Percentiles rank a stretch among this genome's conserved stretches.
These are phyloP conservation scores for Scolopax bukidnonensis DNA, from an alignment of 2,797 vertebrate genomes.

Conservation along the genomic window DNA sequence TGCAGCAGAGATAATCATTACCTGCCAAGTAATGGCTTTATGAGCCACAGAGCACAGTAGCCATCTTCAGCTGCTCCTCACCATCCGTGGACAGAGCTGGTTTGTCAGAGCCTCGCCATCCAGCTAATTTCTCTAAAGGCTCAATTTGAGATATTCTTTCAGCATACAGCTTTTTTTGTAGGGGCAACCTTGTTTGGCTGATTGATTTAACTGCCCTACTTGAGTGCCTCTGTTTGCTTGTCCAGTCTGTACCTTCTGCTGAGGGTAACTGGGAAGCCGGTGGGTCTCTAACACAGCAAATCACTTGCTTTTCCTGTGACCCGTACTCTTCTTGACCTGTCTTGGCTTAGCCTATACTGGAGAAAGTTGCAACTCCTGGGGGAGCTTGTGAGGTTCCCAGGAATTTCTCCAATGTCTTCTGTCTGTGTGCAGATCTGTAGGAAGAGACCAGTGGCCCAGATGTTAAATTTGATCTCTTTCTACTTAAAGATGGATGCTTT, in stretches of 20 bases:
- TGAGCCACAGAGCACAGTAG: not conserved
- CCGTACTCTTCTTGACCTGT: not conserved
- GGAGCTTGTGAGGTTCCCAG: not conserved
- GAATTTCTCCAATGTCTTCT: not conserved
- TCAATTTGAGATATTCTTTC: not conserved
- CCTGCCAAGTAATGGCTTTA: not conserved
- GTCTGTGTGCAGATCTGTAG: not conserved
- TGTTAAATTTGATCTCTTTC: not conserved
- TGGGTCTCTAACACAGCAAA: not conserved
- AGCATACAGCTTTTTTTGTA: not conserved
- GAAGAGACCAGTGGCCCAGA: not conserved
- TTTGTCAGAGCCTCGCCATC: not conserved
- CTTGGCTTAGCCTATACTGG: not conserved
- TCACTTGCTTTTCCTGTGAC: not conserved
- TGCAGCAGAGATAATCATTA: not conserved
- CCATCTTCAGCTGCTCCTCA: not conserved
- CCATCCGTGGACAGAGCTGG: not conserved
- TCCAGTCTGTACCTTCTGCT: not conserved
- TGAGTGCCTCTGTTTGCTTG: not conserved
- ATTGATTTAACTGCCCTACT: accelerated
- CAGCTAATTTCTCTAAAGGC: not conserved
- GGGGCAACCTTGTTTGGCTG: not conserved
- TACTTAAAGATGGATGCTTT: not conserved
- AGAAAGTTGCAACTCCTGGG: not conserved
- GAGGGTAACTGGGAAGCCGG: not conserved